phyloP scores from a whole-genome alignment of 2,797 vertebrate genomes.

The Channallabes apus region DNA sequence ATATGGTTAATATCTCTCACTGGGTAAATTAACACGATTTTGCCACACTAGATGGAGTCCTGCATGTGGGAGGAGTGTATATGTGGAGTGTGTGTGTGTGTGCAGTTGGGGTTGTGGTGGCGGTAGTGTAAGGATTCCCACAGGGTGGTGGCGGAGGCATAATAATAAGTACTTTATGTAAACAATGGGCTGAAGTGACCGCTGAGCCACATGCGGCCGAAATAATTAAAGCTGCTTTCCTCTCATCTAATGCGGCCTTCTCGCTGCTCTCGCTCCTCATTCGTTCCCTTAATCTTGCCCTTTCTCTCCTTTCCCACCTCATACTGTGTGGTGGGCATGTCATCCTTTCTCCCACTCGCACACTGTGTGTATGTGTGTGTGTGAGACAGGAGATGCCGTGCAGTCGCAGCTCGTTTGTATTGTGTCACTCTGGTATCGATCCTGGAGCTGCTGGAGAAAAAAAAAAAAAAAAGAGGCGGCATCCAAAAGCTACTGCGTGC shows the following conservation, averaged over 20 bases:
- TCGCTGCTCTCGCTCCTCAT: constrained; percentile 43
- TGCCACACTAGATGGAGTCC: constrained; percentile 74
- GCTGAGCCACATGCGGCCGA: constrained; percentile 62
- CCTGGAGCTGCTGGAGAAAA: constrained; percentile 48
- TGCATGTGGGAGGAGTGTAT: constrained; percentile 44
- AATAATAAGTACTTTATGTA: constrained; percentile 72
- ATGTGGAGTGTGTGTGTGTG: constrained; percentile 3
- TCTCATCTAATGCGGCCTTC: constrained; percentile 48
- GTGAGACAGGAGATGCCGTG: constrained; percentile 67
- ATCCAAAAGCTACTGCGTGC: constrained; percentile 51
- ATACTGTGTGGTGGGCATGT: constrained; percentile 12
- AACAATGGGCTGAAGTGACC: constrained; percentile 71
- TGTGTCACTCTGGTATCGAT: constrained; percentile 80
- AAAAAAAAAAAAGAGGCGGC: constrained; percentile 5
- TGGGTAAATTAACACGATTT: constrained; percentile 95
- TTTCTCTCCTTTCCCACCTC: constrained; percentile 2
- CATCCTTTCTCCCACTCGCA: constrained; percentile 8
- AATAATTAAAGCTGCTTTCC: constrained; percentile 62
- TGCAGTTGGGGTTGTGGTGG: constrained; percentile 21
- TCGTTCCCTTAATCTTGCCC: constrained; percentile 17
- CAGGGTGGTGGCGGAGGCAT: constrained; percentile 70
- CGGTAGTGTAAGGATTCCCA: constrained; percentile 34
- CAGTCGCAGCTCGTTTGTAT: constrained; percentile 78
- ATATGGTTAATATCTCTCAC: constrained; percentile 90
- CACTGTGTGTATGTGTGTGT: constrained; percentile 61